Evolutionary conservation across 2,888 invertebrate genomes (phyloP).

Genomic region (Cepaea hortensis): DNA sequence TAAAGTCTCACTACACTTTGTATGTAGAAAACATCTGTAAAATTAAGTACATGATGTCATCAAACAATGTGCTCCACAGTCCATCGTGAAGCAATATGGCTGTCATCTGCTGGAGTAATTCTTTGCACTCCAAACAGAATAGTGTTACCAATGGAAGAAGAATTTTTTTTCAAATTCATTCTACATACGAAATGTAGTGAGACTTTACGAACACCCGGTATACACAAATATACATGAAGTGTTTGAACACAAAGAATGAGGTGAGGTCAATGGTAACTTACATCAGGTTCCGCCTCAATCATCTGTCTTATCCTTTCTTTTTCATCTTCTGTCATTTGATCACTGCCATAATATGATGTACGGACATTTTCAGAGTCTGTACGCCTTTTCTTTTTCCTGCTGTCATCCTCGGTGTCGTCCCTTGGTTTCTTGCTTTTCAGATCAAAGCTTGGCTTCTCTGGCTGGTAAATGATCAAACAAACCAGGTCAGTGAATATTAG

Average conservation of each 20-base stretch:
- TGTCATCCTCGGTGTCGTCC: constrained; percentile 56
- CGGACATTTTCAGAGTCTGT: constrained; percentile 42
- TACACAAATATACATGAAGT: too few relatives aligned
- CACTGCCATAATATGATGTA: background rate
- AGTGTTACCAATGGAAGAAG: too few relatives aligned
- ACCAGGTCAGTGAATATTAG: background rate
- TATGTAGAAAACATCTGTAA: too few relatives aligned
- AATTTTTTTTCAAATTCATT: too few relatives aligned
- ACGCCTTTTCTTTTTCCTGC: constrained; percentile 55
- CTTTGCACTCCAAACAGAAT: too few relatives aligned
- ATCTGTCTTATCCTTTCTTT: constrained; percentile 67
- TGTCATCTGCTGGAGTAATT: too few relatives aligned
- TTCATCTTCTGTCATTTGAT: constrained; percentile 63
- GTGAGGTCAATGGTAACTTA: constrained; percentile 47
- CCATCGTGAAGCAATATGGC: too few relatives aligned
- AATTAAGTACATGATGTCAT: too few relatives aligned
- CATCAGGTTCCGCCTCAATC: constrained; percentile 72
- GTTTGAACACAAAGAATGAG: background rate
- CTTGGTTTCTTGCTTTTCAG: constrained; percentile 53
- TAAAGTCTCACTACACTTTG: too few relatives aligned
- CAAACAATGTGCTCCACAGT: too few relatives aligned
- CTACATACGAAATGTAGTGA: too few relatives aligned
- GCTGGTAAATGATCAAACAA: constrained; percentile 53
- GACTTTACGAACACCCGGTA: too few relatives aligned
- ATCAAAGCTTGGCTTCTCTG: constrained; percentile 62